Percentiles rank a stretch among this genome's conserved stretches.
These are phyloP conservation scores for Odontamblyopus lacepedii DNA, from an alignment of 2,797 vertebrate genomes.

Conservation along the genomic window DNA sequence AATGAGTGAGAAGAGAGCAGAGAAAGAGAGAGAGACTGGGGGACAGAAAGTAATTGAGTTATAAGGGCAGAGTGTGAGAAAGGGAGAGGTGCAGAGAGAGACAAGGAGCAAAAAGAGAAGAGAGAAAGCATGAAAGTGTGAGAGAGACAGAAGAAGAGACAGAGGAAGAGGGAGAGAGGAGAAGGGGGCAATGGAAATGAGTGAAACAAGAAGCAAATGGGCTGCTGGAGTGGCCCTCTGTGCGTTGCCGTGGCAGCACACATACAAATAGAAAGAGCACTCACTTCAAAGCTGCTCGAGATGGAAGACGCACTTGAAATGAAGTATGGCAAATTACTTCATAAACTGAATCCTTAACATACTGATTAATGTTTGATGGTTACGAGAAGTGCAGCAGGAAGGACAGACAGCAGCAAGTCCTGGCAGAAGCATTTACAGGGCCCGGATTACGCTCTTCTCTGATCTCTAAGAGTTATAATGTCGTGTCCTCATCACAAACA, in stretches of 20 bases:
- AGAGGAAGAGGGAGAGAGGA: background rate
- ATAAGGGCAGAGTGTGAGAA: no score
- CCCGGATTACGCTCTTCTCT: no score
- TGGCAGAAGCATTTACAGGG: background rate
- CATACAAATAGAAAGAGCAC: constrained; percentile 52
- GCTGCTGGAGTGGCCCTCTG: constrained; percentile 51
- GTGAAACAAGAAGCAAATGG: constrained; percentile 61
- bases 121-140: no score
- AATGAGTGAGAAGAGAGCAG: no score
- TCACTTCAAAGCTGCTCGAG: constrained; percentile 53
- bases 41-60: no score
- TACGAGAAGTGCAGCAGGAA: constrained; percentile 21
- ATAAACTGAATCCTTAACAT: constrained; percentile 50
- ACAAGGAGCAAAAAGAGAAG: no score
- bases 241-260: constrained; percentile 35
- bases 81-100: background rate
- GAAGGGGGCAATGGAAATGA: constrained; percentile 52
- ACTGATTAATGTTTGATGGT: constrained; percentile 56
- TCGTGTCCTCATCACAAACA: no score
- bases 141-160: background rate
- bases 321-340: constrained; percentile 52
- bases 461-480: no score
- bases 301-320: constrained; percentile 57
- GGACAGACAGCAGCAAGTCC: constrained; percentile 7
- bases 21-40: background rate